A percentile compares a stretch with the other conserved stretches of the same genome.
Evolutionary conservation across 2,797 vertebrate genomes (phyloP).

Genomic region (Chanos chanos): DNA sequence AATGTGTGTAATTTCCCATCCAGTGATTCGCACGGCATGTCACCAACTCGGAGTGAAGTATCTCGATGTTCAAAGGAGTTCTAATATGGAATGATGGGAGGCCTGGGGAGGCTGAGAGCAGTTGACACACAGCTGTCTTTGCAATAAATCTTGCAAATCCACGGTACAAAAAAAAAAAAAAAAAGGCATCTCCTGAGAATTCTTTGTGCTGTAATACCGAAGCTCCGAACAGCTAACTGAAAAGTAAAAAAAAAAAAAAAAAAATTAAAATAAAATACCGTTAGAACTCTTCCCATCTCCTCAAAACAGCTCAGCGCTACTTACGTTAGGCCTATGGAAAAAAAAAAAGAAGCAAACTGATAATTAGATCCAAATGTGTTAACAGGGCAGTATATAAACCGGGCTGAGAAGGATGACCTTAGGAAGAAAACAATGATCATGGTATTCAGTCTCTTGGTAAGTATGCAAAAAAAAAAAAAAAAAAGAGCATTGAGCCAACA

Average conservation of each 20-base stretch:
- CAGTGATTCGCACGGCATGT: constrained; percentile 71
- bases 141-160: constrained; percentile 79
- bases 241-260: constrained; percentile 43
- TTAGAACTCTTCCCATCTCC: constrained; percentile 36
- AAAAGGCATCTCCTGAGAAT: constrained; percentile 52
- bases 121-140: constrained; percentile 79
- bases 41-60: constrained; percentile 69
- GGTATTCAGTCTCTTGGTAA: constrained; percentile 33
- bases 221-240: constrained; percentile 40
- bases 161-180: constrained; percentile 49
- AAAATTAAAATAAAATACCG: too few species aligned
- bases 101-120: constrained; percentile 64
- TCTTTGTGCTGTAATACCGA: constrained; percentile 65
- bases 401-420: constrained; percentile 36
- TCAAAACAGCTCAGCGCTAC: background rate
- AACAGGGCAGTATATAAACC: background rate
- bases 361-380: constrained; percentile 30
- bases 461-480: constrained; percentile 54
- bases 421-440: constrained; percentile 39
- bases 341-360: constrained; percentile 24
- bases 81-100: constrained; percentile 73
- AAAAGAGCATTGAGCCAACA: constrained; percentile 34
- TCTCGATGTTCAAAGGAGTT: constrained; percentile 76
- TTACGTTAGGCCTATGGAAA: too few species aligned
- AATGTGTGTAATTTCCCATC: constrained; percentile 72